phyloP scores from a whole-genome alignment of 30 jellyfish, hydroid and myxozoan species.

The Cassiopea xamachana region DNA sequence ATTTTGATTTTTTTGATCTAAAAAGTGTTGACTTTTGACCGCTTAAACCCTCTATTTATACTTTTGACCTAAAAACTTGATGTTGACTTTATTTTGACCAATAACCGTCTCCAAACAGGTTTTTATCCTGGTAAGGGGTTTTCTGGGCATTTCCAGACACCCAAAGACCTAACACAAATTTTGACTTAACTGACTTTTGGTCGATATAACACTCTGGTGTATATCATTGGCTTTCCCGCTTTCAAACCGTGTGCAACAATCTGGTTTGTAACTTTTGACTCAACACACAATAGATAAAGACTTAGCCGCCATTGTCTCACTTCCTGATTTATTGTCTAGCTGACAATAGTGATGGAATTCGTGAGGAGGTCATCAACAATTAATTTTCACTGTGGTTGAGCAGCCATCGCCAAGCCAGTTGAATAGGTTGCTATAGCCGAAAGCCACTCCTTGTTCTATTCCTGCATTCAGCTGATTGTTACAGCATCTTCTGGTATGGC shows the following conservation, averaged over 20 bases:
- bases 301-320: neutral
- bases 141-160: too few species aligned
- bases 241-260: neutral
- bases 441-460: slow-evolving; percentile 54
- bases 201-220: too few species aligned
- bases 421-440: slow-evolving; percentile 40
- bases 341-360: neutral
- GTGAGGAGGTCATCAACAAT: neutral
- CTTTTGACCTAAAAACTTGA: too few species aligned
- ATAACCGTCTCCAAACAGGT: too few species aligned
- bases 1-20: too few species aligned
- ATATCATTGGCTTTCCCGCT: neutral
- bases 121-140: too few species aligned
- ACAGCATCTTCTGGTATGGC: slow-evolving; percentile 45
- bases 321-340: neutral
- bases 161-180: too few species aligned
- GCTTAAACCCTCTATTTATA: too few species aligned
- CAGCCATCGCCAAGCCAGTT: neutral
- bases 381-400: neutral
- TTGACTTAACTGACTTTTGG: too few species aligned
- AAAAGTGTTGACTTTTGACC: too few species aligned
- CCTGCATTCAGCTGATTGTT: neutral
- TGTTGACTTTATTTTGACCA: too few species aligned
- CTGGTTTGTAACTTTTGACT: neutral
- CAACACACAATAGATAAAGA: neutral